These are phyloP conservation scores for Gerris lacustris DNA, from an alignment of 2,888 invertebrate genomes.

Conservation along the genomic window DNA sequence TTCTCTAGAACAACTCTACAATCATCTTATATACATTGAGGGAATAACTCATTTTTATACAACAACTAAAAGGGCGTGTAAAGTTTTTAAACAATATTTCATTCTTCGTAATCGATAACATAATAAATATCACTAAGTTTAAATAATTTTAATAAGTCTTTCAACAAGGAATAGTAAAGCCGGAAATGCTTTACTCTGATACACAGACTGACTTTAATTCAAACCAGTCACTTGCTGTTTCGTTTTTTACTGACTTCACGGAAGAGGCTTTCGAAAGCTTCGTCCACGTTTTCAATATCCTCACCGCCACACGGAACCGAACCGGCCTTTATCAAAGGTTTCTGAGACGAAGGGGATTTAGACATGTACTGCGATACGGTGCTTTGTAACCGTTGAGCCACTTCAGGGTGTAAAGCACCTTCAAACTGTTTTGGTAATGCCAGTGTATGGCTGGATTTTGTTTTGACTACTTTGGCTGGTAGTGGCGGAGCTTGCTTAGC, in stretches of 20 bases:
- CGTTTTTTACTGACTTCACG: constrained; percentile 28
- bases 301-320: constrained; percentile 55
- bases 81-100: too few species aligned
- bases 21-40: too few species aligned
- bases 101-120: too few species aligned
- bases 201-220: too few species aligned
- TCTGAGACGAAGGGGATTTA: constrained; percentile 31
- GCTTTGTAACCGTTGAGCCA: constrained; percentile 54
- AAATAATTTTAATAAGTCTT: too few species aligned
- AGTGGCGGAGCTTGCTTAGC: constrained; percentile 31
- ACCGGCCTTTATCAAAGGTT: constrained; percentile 31
- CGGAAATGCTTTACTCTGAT: too few species aligned
- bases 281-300: constrained; percentile 55
- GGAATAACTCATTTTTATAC: too few species aligned
- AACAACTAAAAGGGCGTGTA: too few species aligned
- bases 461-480: constrained; percentile 37
- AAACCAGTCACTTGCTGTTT: constrained; percentile 22
- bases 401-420: constrained; percentile 57
- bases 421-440: constrained; percentile 68
- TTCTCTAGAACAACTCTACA: background rate
- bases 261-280: constrained; percentile 76
- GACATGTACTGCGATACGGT: constrained; percentile 61
- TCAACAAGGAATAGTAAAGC: too few species aligned
- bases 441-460: constrained; percentile 62
- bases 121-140: too few species aligned